Evolutionary conservation across 2,113 vertebrate species (phyloP).

Genomic region (Saguinus midas): DNA sequence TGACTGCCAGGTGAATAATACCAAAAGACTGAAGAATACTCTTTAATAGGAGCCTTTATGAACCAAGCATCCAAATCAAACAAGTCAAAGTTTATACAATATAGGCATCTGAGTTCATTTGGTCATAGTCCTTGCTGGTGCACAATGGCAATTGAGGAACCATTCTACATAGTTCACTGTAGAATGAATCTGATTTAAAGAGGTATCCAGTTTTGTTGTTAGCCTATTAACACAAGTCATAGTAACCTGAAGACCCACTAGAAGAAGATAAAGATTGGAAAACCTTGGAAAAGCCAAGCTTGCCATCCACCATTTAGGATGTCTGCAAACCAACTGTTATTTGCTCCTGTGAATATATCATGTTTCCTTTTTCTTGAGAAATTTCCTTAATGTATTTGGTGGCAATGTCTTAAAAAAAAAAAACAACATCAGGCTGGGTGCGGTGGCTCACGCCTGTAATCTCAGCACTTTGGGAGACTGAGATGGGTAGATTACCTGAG

Average conservation of each 20-base stretch:
- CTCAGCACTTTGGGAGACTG: too few relatives aligned
- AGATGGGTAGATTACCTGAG: too few relatives aligned
- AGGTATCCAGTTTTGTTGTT: not conserved
- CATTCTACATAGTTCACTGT: not conserved
- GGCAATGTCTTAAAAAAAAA: not conserved
- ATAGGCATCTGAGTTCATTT: not conserved
- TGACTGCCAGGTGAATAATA: not conserved
- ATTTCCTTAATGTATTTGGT: not conserved
- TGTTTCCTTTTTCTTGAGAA: not conserved
- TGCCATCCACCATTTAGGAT: not conserved
- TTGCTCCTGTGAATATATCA: not conserved
- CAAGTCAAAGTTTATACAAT: not conserved
- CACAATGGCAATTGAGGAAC: not conserved
- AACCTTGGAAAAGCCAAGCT: not conserved
- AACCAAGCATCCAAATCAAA: not conserved
- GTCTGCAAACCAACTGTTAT: not conserved
- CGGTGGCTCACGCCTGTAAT: too few relatives aligned
- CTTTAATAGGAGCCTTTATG: not conserved
- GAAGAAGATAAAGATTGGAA: not conserved
- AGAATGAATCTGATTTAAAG: not conserved
- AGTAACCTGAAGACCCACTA: not conserved
- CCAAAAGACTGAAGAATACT: not conserved
- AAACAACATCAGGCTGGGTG: too few relatives aligned
- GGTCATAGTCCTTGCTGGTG: not conserved
- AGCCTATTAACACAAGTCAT: not conserved